Conservation (phyloP, 1,140 invertebrate species). For the Zeugodacus cucurbitae region DNA sequence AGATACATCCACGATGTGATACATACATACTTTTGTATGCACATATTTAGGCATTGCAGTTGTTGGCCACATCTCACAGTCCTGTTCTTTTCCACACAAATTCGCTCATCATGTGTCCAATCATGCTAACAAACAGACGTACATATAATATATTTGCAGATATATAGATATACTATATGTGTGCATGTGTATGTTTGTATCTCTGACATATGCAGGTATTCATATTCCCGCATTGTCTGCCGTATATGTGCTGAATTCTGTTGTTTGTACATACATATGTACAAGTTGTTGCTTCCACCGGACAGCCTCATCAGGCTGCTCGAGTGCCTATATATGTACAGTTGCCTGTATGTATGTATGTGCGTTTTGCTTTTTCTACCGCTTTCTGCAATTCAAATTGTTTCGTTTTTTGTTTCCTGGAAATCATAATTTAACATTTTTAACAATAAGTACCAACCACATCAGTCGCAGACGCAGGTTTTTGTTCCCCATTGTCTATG, state of each 20-base stretch:
- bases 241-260: not conserved
- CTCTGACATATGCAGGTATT: not conserved
- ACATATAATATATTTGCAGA: too few species aligned
- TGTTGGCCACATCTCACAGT: not conserved
- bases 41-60: slow-evolving; percentile 7
- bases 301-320: not conserved
- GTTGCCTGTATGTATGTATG: not conserved
- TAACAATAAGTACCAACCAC: slow-evolving; percentile 44
- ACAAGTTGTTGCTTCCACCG: not conserved
- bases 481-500: not conserved
- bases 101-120: not conserved
- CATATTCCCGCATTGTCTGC: slow-evolving; percentile 33
- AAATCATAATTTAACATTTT: slow-evolving; percentile 46
- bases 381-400: slow-evolving; percentile 43
- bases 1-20: not conserved
- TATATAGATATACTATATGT: not conserved
- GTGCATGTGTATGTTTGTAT: not conserved
- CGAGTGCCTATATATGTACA: not conserved
- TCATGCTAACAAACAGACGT: not conserved
- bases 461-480: not conserved
- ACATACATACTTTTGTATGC: not conserved
- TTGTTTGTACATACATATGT: too few species aligned
- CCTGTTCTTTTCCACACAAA: not conserved
- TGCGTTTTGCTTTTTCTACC: not conserved
- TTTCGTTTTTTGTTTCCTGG: slow-evolving; percentile 42